Evolutionary conservation across 2,888 invertebrate species (phyloP).

Genomic region (Oconnorella tubifera): DNA sequence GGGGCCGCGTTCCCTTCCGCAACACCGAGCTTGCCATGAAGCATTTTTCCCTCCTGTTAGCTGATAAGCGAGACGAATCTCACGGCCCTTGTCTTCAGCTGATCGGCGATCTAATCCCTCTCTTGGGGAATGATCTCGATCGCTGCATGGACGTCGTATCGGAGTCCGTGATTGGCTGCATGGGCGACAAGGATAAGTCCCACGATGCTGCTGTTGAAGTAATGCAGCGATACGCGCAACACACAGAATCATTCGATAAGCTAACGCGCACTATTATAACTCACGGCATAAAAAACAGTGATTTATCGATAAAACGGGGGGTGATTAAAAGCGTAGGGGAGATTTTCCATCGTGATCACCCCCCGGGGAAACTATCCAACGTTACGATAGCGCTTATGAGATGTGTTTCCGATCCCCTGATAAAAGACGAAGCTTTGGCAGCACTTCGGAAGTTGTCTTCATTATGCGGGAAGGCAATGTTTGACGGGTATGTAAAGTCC

Average conservation of each 20-base stretch:
- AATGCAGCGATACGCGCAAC: constrained; percentile 1
- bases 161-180: constrained; percentile 52
- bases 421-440: background rate
- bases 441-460: background rate
- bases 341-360: constrained; percentile 1
- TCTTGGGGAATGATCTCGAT: constrained; percentile 48
- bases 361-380: constrained; percentile 4
- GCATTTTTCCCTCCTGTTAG: background rate
- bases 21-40: background rate
- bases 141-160: constrained; percentile 52
- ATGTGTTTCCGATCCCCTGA: constrained; percentile 1
- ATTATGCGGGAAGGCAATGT: constrained; percentile 9
- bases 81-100: constrained; percentile 4
- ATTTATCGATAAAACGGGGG: background rate
- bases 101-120: constrained; percentile 2
- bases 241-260: background rate
- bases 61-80: background rate
- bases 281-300: constrained; percentile 10
- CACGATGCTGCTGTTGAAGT: constrained; percentile 23
- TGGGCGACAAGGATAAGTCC: constrained; percentile 49
- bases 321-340: background rate
- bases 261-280: background rate
- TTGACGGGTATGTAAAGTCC: background rate
- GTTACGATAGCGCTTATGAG: background rate
- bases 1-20: constrained; percentile 1